A percentile compares a stretch with the other conserved stretches of the same genome.
Conservation (phyloP, 2,797 vertebrate species). For the Acanthopagrus latus region DNA sequence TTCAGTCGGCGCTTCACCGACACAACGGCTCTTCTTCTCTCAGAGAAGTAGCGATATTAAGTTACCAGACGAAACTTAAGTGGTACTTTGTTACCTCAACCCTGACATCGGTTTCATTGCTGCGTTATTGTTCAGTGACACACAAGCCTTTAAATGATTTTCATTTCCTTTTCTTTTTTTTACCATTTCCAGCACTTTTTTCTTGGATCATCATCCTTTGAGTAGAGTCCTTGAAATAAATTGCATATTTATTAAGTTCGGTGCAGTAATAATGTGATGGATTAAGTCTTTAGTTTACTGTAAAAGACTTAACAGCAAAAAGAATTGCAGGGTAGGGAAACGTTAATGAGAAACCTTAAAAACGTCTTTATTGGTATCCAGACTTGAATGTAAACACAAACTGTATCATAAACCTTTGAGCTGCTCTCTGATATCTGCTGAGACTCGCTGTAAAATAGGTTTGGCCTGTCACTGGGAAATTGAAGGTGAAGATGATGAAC, state of each 20-base stretch:
- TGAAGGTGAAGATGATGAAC: too few species aligned
- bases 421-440: not conserved
- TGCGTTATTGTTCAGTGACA: conserved; percentile 9
- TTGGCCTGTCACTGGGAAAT: not conserved
- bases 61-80: conserved; percentile 1
- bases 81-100: conserved; percentile 14
- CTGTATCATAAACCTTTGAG: not conserved
- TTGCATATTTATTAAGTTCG: not conserved
- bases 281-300: not conserved
- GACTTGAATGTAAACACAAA: not conserved
- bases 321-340: not conserved
- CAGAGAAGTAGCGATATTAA: not conserved
- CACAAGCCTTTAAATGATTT: conserved; percentile 10
- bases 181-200: not conserved
- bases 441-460: not conserved
- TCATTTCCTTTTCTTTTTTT: not conserved
- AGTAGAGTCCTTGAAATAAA: not conserved
- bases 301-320: not conserved
- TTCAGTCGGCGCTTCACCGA: not conserved
- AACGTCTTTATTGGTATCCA: not conserved
- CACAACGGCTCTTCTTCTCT: not conserved
- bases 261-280: not conserved
- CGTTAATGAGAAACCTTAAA: not conserved
- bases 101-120: conserved; percentile 1
- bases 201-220: not conserved